Evolutionary conservation across 1,140 invertebrate genomes (phyloP).

Genomic region (Zophobas morio): DNA sequence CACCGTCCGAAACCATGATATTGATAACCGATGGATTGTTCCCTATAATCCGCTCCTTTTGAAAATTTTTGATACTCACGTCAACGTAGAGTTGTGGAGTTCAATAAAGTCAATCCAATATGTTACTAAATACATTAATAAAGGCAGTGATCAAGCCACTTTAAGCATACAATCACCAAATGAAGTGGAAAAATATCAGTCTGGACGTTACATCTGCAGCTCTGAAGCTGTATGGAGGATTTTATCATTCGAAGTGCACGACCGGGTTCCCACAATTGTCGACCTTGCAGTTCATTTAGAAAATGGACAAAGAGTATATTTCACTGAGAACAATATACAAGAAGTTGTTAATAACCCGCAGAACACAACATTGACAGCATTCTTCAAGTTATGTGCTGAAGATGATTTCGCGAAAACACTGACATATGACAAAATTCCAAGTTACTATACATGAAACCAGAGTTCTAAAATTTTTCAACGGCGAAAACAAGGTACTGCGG

Average conservation of each 20-base stretch:
- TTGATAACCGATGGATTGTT: neutral
- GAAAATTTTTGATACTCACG: neutral
- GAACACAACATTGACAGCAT: slow-evolving; percentile 62
- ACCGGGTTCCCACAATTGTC: slow-evolving; percentile 66
- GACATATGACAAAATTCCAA: slow-evolving; percentile 67
- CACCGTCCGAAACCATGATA: neutral
- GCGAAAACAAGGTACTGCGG: slow-evolving; percentile 62
- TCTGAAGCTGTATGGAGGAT: slow-evolving; percentile 68
- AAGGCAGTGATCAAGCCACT: slow-evolving; percentile 67
- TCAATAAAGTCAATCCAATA: neutral
- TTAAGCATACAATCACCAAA: slow-evolving; percentile 58
- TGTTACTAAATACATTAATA: slow-evolving; percentile 66
- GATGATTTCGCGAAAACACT: slow-evolving; percentile 67
- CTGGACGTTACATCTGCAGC: slow-evolving; percentile 67
- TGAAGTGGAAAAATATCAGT: slow-evolving; percentile 63
- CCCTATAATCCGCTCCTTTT: neutral
- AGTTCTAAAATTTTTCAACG: slow-evolving; percentile 63
- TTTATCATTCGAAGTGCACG: slow-evolving; percentile 65
- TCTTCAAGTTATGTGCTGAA: slow-evolving; percentile 66
- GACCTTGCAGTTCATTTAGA: slow-evolving; percentile 69
- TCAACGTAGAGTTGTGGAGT: neutral
- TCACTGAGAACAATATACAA: slow-evolving; percentile 59
- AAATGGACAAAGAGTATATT: slow-evolving; percentile 67
- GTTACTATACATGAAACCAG: slow-evolving; percentile 67
- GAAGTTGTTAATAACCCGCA: slow-evolving; percentile 43